phyloP scores from a whole-genome alignment of 2,888 invertebrate species.

The Eumacrocentrus americanus region DNA sequence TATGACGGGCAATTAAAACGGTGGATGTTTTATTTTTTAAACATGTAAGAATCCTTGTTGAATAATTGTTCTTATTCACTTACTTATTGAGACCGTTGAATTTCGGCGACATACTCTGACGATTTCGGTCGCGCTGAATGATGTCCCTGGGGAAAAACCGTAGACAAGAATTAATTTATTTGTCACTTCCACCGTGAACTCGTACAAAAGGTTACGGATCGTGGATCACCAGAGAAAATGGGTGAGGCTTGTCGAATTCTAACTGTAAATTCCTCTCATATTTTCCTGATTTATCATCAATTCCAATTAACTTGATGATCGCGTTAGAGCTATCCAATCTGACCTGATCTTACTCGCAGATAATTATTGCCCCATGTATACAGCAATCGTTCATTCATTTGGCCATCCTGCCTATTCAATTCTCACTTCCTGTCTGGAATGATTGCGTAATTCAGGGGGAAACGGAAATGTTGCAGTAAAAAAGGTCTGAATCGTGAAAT shows the following conservation, averaged over 20 bases:
- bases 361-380: not conserved
- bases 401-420: constrained; percentile 27
- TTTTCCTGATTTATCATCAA: too few species aligned
- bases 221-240: too few species aligned
- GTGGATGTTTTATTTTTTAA: not conserved
- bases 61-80: constrained; percentile 17
- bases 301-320: too few species aligned
- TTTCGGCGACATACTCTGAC: constrained; percentile 38
- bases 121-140: constrained; percentile 39
- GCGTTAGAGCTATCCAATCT: not conserved
- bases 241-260: too few species aligned
- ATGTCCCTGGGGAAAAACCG: constrained; percentile 37
- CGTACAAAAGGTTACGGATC: too few species aligned
- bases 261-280: too few species aligned
- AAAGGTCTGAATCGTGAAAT: constrained; percentile 8
- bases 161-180: too few species aligned
- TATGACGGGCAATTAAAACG: not conserved
- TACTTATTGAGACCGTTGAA: constrained; percentile 43
- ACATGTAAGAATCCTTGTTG: not conserved
- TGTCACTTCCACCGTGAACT: too few species aligned
- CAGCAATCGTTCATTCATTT: constrained; percentile 13
- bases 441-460: constrained; percentile 18
- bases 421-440: constrained; percentile 18
- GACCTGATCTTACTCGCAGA: constrained; percentile 15
- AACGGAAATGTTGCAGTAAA: constrained; percentile 19